A percentile compares a stretch with the other conserved stretches of the same genome.
phyloP scores from a whole-genome alignment of 2,888 invertebrate species.

The Malacosoma neustria region DNA sequence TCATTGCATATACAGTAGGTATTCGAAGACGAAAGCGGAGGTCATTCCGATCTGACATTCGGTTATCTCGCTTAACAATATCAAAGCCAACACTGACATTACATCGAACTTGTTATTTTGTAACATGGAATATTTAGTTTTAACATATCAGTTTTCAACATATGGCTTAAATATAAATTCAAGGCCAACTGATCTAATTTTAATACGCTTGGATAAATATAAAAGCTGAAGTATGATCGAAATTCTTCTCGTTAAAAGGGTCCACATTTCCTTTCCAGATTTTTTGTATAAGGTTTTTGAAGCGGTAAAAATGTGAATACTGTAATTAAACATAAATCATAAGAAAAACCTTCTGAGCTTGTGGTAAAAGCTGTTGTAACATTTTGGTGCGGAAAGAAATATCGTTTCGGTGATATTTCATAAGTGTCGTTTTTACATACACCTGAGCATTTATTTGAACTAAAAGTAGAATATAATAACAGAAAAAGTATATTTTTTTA shows the following conservation, averaged over 20 bases:
- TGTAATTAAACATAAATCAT: constrained; percentile 67
- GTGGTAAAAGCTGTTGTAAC: constrained; percentile 41
- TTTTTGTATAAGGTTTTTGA: background rate
- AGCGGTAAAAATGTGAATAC: constrained; percentile 38
- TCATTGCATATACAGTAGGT: constrained; percentile 18
- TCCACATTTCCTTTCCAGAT: too few species aligned
- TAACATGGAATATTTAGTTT: background rate
- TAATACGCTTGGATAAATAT: too few species aligned
- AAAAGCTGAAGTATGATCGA: background rate
- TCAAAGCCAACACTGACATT: background rate
- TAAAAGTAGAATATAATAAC: too few species aligned
- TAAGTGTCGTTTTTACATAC: constrained; percentile 43
- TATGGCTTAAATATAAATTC: background rate
- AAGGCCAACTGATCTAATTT: too few species aligned
- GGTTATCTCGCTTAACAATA: constrained; percentile 22
- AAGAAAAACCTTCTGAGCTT: constrained; percentile 40
- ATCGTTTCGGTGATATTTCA: constrained; percentile 58
- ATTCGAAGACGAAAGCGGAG: constrained; percentile 26
- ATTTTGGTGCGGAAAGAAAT: constrained; percentile 55
- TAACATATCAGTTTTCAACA: background rate
- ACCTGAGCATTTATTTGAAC: constrained; percentile 33
- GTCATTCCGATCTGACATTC: constrained; percentile 31
- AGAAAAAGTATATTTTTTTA: too few species aligned
- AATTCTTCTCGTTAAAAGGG: background rate
- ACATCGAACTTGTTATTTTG: background rate